Percentiles rank a stretch among this genome's conserved stretches.
phyloP scores from a whole-genome alignment of 2,797 vertebrate genomes.

The Cuculus canorus region DNA sequence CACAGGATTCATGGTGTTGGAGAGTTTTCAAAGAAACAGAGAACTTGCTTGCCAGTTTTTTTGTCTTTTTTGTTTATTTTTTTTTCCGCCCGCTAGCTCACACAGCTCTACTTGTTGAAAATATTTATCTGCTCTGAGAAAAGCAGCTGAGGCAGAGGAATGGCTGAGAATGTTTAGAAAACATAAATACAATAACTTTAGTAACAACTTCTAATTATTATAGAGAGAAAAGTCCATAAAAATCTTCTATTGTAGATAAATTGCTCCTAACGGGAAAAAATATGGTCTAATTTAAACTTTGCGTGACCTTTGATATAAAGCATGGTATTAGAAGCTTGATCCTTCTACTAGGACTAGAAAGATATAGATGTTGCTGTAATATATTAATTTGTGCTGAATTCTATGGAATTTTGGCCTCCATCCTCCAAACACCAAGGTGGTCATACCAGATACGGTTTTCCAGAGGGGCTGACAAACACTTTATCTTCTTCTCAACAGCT shows the following conservation, averaged over 20 bases:
- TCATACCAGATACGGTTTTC: conserved; percentile 28
- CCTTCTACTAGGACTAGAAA: not conserved
- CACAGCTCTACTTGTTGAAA: conserved; percentile 51
- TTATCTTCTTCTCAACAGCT: conserved; percentile 18
- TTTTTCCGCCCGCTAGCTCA: not conserved
- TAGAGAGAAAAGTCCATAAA: not conserved
- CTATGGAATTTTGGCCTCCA: not conserved
- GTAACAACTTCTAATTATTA: conserved; percentile 25
- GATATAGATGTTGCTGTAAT: not conserved
- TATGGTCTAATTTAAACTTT: not conserved
- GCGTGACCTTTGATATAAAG: not conserved
- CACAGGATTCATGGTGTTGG: conserved; percentile 49
- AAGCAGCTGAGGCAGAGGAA: not conserved
- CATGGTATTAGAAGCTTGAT: not conserved
- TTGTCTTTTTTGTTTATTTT: not conserved
- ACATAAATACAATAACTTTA: conserved; percentile 42
- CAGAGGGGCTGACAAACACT: not conserved
- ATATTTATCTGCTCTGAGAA: conserved; percentile 18
- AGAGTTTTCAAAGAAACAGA: conserved; percentile 57
- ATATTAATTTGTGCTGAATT: conserved; percentile 50
- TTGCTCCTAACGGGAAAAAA: not conserved
- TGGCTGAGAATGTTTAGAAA: not conserved
- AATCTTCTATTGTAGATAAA: not conserved
- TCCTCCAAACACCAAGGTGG: not conserved
- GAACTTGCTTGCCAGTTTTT: conserved; percentile 32